Evolutionary conservation across 2,888 invertebrate genomes (phyloP).

Genomic region (Leptothorax acervorum): DNA sequence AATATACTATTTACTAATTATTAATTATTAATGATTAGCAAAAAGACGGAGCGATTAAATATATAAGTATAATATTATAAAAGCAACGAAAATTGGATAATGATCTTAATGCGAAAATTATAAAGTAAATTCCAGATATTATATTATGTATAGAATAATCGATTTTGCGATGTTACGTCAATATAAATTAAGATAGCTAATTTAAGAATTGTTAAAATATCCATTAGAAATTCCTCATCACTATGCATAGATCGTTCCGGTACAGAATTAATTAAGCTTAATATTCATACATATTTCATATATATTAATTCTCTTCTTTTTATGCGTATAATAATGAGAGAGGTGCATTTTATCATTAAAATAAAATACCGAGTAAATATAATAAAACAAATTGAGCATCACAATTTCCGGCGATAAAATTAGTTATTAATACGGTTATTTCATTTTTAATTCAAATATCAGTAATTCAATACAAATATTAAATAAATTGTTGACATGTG

Average conservation of each 20-base stretch:
- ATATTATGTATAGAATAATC: slow-evolving; percentile 18
- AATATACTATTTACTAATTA: no score
- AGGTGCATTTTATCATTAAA: background rate
- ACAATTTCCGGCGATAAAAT: background rate
- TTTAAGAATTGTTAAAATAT: slow-evolving; percentile 38
- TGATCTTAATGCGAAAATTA: background rate
- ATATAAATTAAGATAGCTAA: slow-evolving; percentile 33
- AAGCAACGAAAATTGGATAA: slow-evolving; percentile 6
- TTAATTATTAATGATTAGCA: background rate
- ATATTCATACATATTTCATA: background rate
- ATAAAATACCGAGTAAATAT: background rate
- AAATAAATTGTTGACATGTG: background rate
- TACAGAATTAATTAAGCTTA: slow-evolving; percentile 24
- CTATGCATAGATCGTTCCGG: background rate
- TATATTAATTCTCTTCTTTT: background rate
- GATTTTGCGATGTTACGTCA: slow-evolving; percentile 29
- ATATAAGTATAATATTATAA: background rate
- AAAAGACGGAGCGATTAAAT: background rate
- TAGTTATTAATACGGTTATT: background rate
- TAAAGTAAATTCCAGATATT: slow-evolving; percentile 4
- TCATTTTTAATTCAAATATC: background rate
- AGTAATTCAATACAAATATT: background rate
- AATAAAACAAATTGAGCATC: background rate
- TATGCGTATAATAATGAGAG: background rate
- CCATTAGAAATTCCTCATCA: background rate